A percentile compares a stretch with the other conserved stretches of the same genome.
Conservation (phyloP, 2,113 vertebrate species). For the Geococcyx californianus region DNA sequence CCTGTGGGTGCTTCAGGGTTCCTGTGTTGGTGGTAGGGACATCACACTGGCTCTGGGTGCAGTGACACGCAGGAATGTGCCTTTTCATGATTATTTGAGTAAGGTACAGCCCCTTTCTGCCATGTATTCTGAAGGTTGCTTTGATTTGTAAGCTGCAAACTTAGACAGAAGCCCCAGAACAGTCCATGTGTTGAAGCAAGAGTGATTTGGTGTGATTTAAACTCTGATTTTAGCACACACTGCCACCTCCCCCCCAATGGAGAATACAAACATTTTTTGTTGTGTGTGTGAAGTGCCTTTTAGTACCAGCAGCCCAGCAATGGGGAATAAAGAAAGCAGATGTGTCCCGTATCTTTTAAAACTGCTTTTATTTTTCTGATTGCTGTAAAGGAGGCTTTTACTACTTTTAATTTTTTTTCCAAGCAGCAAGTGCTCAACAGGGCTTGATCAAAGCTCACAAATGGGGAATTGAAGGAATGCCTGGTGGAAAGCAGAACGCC, state of each 20-base stretch:
- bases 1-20: neutral
- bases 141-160: neutral
- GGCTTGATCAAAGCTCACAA: slow-evolving; percentile 59
- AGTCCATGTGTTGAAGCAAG: neutral
- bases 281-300: slow-evolving; percentile 13
- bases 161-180: neutral
- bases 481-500: neutral
- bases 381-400: slow-evolving; percentile 22
- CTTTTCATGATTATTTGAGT: neutral
- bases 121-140: neutral
- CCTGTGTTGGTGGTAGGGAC: neutral
- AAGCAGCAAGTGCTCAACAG: slow-evolving; percentile 9
- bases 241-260: fast-evolving
- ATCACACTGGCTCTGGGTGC: neutral
- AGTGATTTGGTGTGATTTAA: neutral
- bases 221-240: neutral
- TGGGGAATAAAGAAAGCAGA: slow-evolving; percentile 37
- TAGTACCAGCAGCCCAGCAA: slow-evolving; percentile 25
- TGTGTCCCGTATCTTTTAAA: slow-evolving; percentile 19
- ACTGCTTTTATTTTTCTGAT: slow-evolving; percentile 53
- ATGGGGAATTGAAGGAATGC: slow-evolving; percentile 56
- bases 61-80: neutral
- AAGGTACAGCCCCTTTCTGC: neutral
- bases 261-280: slow-evolving; percentile 27
- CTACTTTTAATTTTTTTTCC: neutral